Evolutionary conservation across 2,113 vertebrate species (phyloP), one percentile per base, ranked within the genome.

Genomic region (Lophotis ruficrista): DNA sequence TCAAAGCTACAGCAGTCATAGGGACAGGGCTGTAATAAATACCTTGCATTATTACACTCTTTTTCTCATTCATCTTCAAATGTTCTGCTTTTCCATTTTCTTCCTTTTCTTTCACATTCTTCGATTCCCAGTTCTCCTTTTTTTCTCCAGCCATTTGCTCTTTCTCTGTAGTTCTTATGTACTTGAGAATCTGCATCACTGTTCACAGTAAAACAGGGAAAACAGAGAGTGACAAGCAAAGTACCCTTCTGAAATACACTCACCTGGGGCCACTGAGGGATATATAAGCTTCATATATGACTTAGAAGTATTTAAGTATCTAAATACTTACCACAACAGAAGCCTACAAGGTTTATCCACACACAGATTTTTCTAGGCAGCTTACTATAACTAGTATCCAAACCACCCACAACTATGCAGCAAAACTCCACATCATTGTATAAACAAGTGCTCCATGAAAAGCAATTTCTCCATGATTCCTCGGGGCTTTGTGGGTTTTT

Each of bases 381-480:
- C 31, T 93, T 27, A 84, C 30, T 90, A 10, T 50, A 88, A 64
- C 77, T 48, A 75, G 81, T 64, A 87, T 68, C 48, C 65, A 96
- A 96, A 51, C 48, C 69, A 93, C 69, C 80, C 92, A 93, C 80
- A 96, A 89, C 72, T 87, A 91, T 79, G 80, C 56, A 87, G 43
- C 35, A 84, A 93, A 93, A 87, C 33, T 94, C 83, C 65, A 69
- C 80, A 92, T 84, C 51, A 27, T 57, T 93, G 56, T 77, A 93
- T 89, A 90, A 96, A 93, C 76, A 94, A 93, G 33, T 80, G 47
- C 24, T 79, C 68, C 72, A 64, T 60, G 61, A 84, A 95, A 94
- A 77, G 37, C 20, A 76, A 81, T 84, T 91, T 95, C 45, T 95
- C 62, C 37, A 24, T 37, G 62, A 92, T 90, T 93, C 94, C 91